Base-by-base conservation (phyloP, 2,888 invertebrate genomes). In the Hirudinaria manillensis region DNA sequence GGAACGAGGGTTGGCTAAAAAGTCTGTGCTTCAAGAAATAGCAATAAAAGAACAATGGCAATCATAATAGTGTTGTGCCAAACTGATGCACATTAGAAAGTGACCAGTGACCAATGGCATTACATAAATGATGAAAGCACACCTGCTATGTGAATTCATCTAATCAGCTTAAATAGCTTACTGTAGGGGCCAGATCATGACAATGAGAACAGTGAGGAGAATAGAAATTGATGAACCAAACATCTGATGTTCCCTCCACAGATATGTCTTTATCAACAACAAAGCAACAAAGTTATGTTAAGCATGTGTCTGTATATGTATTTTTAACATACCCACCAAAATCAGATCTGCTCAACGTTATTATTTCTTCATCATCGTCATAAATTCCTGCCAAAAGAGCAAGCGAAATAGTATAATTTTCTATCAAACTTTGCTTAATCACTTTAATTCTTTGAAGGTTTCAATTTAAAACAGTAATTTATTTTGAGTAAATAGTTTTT, bases 191-290 rank as follows among this genome's bases (percentile, higher is more conserved):
- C 80, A 93, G 86, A 78, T 89, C 89, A 83, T 93, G 93, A 82
- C 93, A 94, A 80, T 93, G 93, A 29, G 90, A 90, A 82, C 93
- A 93, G 83, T 90, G 90, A 2, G 93, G 91, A 0, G 93, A 93
- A 85, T 93, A 94, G 84, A 91, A 93, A 85, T 93, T 93, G 77
- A 94, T 88, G 83, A 93, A 92, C 90, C 93, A 91, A 45, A 90
- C 88, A 77, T 90, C 91, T 74, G 89, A 89, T 51, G 87, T 86
- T 70, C 86, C 85, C 36, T 88, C 88, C 71, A 91, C 87, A 45
- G 86, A 85, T 78, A 85, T 83, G 77, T 87, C 87, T 86, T 81
- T 67, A 79, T 79, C 72, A 65, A 72, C 74, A 75, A 73, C 65
- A 29, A 61, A 27, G 29, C 61, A 61, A 13, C 29, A 1, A 24